These are phyloP conservation scores for Ariopsis seemanni DNA, from an alignment of 2,113 vertebrate species.

Conservation along the genomic window DNA sequence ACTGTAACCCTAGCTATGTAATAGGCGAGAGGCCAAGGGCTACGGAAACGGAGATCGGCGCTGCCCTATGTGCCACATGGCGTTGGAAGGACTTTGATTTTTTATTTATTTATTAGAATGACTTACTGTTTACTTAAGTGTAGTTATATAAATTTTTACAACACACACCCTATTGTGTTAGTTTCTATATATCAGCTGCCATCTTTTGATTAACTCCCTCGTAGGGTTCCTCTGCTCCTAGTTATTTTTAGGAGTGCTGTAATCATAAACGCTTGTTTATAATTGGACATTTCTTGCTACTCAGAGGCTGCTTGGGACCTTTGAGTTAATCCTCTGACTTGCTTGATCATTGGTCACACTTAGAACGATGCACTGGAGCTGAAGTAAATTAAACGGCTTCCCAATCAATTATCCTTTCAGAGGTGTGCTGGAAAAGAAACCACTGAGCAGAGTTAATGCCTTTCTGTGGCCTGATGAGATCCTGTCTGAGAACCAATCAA, in stretches of 20 bases:
- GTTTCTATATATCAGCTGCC: neutral
- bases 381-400: slow-evolving; percentile 66
- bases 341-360: slow-evolving; percentile 66
- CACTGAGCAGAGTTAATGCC: slow-evolving; percentile 66
- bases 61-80: too few relatives aligned
- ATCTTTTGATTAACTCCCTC: neutral
- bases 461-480: slow-evolving; percentile 65
- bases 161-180: neutral
- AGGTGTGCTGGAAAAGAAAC: slow-evolving; percentile 67
- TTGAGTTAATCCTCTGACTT: slow-evolving; percentile 58
- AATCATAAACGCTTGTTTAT: neutral
- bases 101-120: too few relatives aligned
- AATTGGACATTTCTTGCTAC: neutral
- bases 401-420: slow-evolving; percentile 69
- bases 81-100: too few relatives aligned
- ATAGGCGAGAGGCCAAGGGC: too few relatives aligned
- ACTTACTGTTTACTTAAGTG: too few relatives aligned
- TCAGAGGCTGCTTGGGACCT: neutral
- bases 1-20: too few relatives aligned
- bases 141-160: neutral
- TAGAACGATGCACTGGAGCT: slow-evolving; percentile 65
- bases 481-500: slow-evolving; percentile 59
- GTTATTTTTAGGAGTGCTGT: neutral
- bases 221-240: neutral
- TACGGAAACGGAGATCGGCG: too few relatives aligned